Evolutionary conservation across 2,113 vertebrate genomes (phyloP).

Genomic region (Morone chrysops): DNA sequence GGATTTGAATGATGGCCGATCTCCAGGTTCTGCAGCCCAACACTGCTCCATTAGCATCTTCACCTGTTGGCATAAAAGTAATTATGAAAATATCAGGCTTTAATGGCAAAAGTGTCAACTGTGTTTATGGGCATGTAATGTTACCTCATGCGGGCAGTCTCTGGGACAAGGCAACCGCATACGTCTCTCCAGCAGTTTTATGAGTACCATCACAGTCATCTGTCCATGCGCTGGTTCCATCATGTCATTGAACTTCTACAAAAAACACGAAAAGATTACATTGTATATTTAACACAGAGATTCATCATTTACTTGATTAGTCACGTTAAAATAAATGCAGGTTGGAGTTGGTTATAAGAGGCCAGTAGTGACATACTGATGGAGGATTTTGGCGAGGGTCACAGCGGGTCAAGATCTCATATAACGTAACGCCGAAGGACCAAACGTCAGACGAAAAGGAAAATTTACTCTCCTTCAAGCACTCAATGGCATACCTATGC

Average conservation of each 20-base stretch:
- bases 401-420: conserved; percentile 92
- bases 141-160: conserved; percentile 89
- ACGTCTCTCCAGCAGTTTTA: conserved; percentile 86
- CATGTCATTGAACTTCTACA: conserved; percentile 90
- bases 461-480: conserved; percentile 93
- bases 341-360: not conserved
- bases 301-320: not conserved
- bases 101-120: not conserved
- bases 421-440: conserved; percentile 94
- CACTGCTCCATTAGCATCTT: conserved; percentile 88
- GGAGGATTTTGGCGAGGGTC: conserved; percentile 88
- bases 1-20: conserved; percentile 86
- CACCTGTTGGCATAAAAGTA: conserved; percentile 60
- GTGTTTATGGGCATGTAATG: not conserved
- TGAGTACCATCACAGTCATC: conserved; percentile 88
- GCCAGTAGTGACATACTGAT: conserved; percentile 73
- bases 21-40: conserved; percentile 85
- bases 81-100: not conserved
- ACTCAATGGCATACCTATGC: conserved; percentile 93
- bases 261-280: conserved; percentile 9
- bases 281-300: not conserved
- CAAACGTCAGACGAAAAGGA: conserved; percentile 93
- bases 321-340: not conserved
- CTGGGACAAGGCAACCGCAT: conserved; percentile 86
- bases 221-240: conserved; percentile 83